These are phyloP conservation scores for Ctenopoma kingsleyae DNA, from an alignment of 2,797 vertebrate species.

Conservation along the genomic window DNA sequence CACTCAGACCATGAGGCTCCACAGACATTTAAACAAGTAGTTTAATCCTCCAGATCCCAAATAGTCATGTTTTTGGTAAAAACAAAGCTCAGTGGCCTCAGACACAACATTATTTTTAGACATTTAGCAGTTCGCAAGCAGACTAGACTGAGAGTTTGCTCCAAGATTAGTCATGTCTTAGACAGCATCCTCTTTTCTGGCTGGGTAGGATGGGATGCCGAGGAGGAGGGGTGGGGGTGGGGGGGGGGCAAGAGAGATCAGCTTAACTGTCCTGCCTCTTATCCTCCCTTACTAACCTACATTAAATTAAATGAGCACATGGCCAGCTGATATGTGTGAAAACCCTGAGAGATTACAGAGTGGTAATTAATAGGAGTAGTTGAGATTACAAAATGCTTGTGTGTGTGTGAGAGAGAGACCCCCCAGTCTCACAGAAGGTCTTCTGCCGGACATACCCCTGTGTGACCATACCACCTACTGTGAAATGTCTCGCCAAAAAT, in stretches of 20 bases:
- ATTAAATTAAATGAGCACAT: slow-evolving; percentile 78
- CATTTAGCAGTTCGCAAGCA: slow-evolving; percentile 49
- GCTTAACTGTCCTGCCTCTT: slow-evolving; percentile 72
- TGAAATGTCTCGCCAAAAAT: slow-evolving; percentile 61
- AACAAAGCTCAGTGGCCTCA: slow-evolving; percentile 44
- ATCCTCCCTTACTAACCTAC: slow-evolving; percentile 70
- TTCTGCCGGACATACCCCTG: slow-evolving; percentile 58
- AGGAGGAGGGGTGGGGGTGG: background rate
- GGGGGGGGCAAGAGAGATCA: slow-evolving; percentile 43
- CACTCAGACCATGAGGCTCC: slow-evolving; percentile 57
- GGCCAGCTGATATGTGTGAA: slow-evolving; percentile 69
- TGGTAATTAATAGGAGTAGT: slow-evolving; percentile 82
- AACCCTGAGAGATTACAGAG: slow-evolving; percentile 74
- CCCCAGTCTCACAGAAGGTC: slow-evolving; percentile 53
- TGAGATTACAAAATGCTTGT: slow-evolving; percentile 71
- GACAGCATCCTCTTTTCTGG: slow-evolving; percentile 69
- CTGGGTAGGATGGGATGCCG: slow-evolving; percentile 35
- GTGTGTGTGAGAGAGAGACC: slow-evolving; percentile 8
- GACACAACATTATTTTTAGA: slow-evolving; percentile 42
- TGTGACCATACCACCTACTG: slow-evolving; percentile 59
- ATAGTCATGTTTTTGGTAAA: slow-evolving; percentile 20
- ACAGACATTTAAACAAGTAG: slow-evolving; percentile 29
- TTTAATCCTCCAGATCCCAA: slow-evolving; percentile 25
- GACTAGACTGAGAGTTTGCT: slow-evolving; percentile 54
- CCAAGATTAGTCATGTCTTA: slow-evolving; percentile 72